Conservation (phyloP, 2,888 invertebrate genomes). For the Timema podura region DNA sequence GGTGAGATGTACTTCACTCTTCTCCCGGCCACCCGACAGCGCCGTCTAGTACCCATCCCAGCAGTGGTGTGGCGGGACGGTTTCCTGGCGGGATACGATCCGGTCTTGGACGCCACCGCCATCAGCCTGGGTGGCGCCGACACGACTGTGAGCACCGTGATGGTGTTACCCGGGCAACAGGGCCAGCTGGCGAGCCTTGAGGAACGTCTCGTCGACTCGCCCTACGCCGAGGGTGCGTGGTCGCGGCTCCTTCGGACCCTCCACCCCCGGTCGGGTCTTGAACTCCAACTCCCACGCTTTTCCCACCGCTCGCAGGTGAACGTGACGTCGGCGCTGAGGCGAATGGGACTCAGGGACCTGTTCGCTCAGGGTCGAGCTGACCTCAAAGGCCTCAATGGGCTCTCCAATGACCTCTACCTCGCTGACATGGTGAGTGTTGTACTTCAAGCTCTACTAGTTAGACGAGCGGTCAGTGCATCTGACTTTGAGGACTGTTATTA, state of each 20-base stretch:
- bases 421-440: conserved; percentile 62
- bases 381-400: conserved; percentile 75
- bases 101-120: conserved; percentile 76
- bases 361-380: conserved; percentile 74
- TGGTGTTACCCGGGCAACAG: conserved; percentile 82
- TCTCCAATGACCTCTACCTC: conserved; percentile 72
- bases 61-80: conserved; percentile 73
- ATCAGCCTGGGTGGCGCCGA: conserved; percentile 61
- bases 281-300: conserved; percentile 80
- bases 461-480: too few species aligned
- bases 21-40: conserved; percentile 71
- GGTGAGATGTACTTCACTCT: conserved; percentile 86
- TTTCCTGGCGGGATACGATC: conserved; percentile 81
- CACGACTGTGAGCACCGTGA: conserved; percentile 62
- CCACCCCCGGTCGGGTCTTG: conserved; percentile 70
- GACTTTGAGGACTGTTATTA: too few species aligned
- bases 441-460: too few species aligned
- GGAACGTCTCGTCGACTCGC: conserved; percentile 61
- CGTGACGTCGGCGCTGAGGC: conserved; percentile 68
- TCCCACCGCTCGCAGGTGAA: conserved; percentile 75
- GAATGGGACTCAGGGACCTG: conserved; percentile 77
- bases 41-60: conserved; percentile 77
- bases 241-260: conserved; percentile 67
- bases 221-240: conserved; percentile 67
- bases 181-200: conserved; percentile 72